Evolutionary conservation across 2,797 vertebrate species (phyloP), one percentile per base, ranked within the genome.

Genomic region (Nannoperca australis): DNA sequence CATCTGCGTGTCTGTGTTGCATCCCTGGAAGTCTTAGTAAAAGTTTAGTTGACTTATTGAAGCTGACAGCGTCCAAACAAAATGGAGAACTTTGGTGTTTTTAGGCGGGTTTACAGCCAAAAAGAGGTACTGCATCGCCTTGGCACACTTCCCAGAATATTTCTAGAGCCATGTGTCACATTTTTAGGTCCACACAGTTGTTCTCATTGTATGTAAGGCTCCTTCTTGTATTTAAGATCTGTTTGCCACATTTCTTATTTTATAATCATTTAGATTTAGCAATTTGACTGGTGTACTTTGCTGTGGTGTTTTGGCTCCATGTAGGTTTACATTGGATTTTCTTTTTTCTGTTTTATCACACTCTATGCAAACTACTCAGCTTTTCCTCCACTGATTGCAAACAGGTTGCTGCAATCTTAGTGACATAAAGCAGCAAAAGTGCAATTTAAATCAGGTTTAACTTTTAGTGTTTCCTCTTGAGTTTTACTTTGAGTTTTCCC

Each of bases 401-500:
- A 30, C 22, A 36, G 17, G 20, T 53, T 27, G 15, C 36, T 53
- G 34, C 49, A 27, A 9, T 14, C 47, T 40, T 13, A 10, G 27
- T 36, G 30, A 22, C 40, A 17, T 20, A 44, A 12, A 18, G 18
- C 11, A 49, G 30, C 24, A 30, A 17, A 30, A 9, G 34, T 51
- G 11, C 30, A 36, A 32, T 14, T 32, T n/a, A n/a, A 27, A 36
- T 70, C 3, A 40, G 14, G 13, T 47, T 59, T 27, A 5, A 62
- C 49, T 61, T 78, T 18, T 3, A 10, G 3, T n/a, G 11, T n/a
- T 2, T 61, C 20, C 8, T 42, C 5, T 17, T 14, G 32, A 60
- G 32, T 62, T 67, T 66, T 20, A 49, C 66, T 74, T 70, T 42
- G 4, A 42, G 47, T 64, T 77, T 72, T 50, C 5, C 7, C 18